phyloP scores from a whole-genome alignment of 2,113 vertebrate species.

The Acrocephalus arundinaceus region DNA sequence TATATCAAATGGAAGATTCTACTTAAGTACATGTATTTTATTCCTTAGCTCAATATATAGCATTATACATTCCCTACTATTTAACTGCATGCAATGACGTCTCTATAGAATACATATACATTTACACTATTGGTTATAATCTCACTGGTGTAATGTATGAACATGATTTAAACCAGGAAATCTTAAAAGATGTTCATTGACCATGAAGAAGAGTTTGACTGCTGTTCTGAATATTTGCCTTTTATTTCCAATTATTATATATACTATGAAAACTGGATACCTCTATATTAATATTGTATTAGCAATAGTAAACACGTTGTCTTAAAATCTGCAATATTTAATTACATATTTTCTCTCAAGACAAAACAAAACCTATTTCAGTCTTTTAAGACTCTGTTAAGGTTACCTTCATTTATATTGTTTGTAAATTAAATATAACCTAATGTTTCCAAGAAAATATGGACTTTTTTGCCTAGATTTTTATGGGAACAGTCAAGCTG shows the following conservation, averaged over 20 bases:
- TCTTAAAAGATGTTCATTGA: constrained; percentile 16
- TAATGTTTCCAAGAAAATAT: neutral
- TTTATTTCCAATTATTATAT: constrained; percentile 35
- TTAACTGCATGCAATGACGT: neutral
- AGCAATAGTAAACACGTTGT: neutral
- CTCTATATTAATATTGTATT: constrained; percentile 16
- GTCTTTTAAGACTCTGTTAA: neutral
- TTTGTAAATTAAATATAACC: constrained; percentile 26
- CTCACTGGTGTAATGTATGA: neutral
- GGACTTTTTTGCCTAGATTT: neutral
- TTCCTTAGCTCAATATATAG: neutral
- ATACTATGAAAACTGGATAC: constrained; percentile 34
- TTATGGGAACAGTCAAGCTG: neutral
- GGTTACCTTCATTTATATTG: constrained; percentile 27
- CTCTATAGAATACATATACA: neutral
- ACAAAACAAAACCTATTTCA: constrained; percentile 41
- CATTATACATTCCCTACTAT: neutral
- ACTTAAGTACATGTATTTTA: neutral
- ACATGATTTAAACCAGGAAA: constrained; percentile 45
- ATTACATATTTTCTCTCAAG: constrained; percentile 25
- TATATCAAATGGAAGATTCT: neutral
- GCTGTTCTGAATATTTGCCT: constrained; percentile 39
- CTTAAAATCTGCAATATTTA: constrained; percentile 40
- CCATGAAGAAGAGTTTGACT: constrained; percentile 13
- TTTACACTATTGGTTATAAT: neutral